Percentiles rank a stretch among this genome's conserved stretches.
These are phyloP conservation scores for Struthio camelus DNA, from an alignment of 2,113 vertebrate species.

Conservation along the genomic window DNA sequence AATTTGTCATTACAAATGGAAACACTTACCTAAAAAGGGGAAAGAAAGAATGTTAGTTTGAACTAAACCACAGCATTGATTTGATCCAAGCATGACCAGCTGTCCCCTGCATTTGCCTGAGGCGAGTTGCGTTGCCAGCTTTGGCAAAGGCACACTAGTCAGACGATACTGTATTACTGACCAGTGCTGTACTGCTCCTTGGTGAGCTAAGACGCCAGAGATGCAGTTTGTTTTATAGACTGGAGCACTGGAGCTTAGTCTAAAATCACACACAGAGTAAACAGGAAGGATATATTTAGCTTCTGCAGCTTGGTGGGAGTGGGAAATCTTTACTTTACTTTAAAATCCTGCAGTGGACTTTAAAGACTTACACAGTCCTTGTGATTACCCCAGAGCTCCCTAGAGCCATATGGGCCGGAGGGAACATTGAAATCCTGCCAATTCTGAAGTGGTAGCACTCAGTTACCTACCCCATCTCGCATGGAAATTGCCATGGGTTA, in stretches of 20 bases:
- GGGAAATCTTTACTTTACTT: conserved; percentile 17
- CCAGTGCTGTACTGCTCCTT: background rate
- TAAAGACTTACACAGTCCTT: background rate
- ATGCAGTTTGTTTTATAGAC: conserved; percentile 22
- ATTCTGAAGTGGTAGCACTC: background rate
- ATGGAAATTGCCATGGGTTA: background rate
- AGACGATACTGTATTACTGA: background rate
- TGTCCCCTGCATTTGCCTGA: background rate
- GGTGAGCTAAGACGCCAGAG: background rate
- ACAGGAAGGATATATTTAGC: conserved; percentile 70
- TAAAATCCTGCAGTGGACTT: background rate
- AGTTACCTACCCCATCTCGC: background rate
- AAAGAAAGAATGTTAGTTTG: background rate
- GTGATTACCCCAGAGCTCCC: background rate
- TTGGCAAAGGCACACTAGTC: background rate
- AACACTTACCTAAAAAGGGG: conserved; percentile 26
- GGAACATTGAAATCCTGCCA: background rate
- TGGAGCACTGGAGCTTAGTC: conserved; percentile 21
- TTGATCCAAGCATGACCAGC: conserved; percentile 4
- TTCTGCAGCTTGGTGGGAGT: background rate
- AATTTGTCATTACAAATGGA: background rate
- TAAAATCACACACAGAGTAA: conserved; percentile 52
- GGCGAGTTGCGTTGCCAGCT: background rate
- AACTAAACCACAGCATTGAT: conserved; percentile 11
- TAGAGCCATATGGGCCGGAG: background rate